Evolutionary conservation across 1,140 invertebrate species (phyloP).

Genomic region (Neomicropteryx cornuta): DNA sequence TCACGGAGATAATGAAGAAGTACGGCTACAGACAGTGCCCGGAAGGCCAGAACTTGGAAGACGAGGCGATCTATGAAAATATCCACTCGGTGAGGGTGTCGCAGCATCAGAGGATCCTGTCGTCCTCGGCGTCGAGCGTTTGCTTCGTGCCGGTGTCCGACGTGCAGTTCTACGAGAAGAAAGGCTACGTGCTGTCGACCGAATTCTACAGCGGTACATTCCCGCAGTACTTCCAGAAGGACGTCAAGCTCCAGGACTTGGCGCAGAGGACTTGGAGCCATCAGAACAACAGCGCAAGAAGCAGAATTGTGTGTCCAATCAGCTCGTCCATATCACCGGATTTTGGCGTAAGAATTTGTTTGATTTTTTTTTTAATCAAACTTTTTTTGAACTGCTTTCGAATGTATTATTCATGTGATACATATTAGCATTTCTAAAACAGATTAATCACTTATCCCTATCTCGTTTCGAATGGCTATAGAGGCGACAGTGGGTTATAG

Average conservation of each 20-base stretch:
- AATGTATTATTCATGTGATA: too few species aligned
- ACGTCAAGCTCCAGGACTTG: slow-evolving; percentile 4
- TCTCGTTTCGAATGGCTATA: too few species aligned
- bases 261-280: slow-evolving; percentile 29
- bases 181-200: slow-evolving; percentile 32
- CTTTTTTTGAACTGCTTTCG: slow-evolving; percentile 3
- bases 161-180: slow-evolving; percentile 31
- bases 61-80: slow-evolving; percentile 38
- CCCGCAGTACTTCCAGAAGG: slow-evolving; percentile 25
- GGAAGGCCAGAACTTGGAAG: slow-evolving; percentile 38
- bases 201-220: slow-evolving; percentile 37
- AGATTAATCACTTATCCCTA: too few species aligned
- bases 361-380: not conserved
- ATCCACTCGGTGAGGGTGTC: slow-evolving; percentile 27
- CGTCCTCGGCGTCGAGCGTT: slow-evolving; percentile 23
- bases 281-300: not conserved
- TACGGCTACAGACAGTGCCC: slow-evolving; percentile 36
- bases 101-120: slow-evolving; percentile 24
- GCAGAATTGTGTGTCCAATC: slow-evolving; percentile 4
- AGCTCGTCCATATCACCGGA: slow-evolving; percentile 1
- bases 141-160: slow-evolving; percentile 35
- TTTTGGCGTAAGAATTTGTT: not conserved
- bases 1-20: slow-evolving; percentile 35
- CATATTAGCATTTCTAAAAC: too few species aligned
- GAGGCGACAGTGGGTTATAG: too few species aligned